Percentiles rank a stretch among this genome's conserved stretches.
These are phyloP conservation scores for Orthonyx spaldingii DNA, from an alignment of 2,113 vertebrate genomes.

Conservation along the genomic window DNA sequence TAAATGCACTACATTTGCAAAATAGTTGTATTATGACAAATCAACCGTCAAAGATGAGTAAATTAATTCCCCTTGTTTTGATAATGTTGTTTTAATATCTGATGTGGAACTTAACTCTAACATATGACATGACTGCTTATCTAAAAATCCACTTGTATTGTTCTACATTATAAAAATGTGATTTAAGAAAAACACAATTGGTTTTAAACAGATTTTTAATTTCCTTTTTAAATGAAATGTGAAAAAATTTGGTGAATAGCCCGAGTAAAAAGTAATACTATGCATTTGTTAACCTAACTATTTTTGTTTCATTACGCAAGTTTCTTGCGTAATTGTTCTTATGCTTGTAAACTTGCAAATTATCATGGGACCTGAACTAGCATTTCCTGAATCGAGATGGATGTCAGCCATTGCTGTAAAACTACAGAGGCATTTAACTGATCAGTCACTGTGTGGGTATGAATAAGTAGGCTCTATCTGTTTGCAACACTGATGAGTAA, in stretches of 20 bases:
- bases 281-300: background rate
- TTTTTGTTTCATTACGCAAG: slow-evolving; percentile 42
- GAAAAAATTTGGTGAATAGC: background rate
- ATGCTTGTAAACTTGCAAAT: background rate
- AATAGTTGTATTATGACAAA: slow-evolving; percentile 19
- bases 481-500: background rate
- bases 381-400: background rate
- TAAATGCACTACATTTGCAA: background rate
- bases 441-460: background rate
- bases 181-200: background rate
- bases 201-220: background rate
- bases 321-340: background rate
- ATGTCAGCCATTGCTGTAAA: background rate
- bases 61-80: background rate
- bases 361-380: background rate
- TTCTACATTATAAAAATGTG: background rate
- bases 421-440: background rate
- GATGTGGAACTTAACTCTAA: background rate
- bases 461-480: background rate
- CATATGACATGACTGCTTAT: background rate
- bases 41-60: background rate
- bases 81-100: background rate
- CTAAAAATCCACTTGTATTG: background rate
- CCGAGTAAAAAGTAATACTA: background rate
- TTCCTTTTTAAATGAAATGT: background rate